Base-by-base conservation (phyloP, 2,888 invertebrate species). In the Phragmatobia fuliginosa region DNA sequence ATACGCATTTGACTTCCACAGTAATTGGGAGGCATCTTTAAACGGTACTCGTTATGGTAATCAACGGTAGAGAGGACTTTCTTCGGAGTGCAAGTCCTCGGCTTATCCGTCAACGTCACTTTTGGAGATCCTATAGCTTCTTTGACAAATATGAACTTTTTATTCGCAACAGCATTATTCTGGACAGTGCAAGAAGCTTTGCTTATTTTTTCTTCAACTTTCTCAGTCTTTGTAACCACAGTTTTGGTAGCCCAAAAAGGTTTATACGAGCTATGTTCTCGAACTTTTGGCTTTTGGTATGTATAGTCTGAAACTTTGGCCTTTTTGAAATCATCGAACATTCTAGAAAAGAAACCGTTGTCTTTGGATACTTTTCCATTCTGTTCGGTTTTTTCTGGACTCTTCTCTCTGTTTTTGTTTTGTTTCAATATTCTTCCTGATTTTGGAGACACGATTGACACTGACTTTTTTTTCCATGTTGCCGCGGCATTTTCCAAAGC, bases 231-330 rank as follows among this genome's bases (percentile, higher is more conserved):
- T 31, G 77, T 41, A 67, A 86, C 76, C 10, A 81, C 82, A 0
- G 91, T 87, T 85, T 87, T 91, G 0, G 90, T 91, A 11, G 93
- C 92, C 94, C 93, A 94, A 79, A 93, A 91, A 0, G 92, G 91
- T 80, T 88, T 92, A 79, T 93, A 92, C 21, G 85, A 85, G 70
- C 92, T 92, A 70, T 91, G 83, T 66, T 84, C 85, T 2, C 92
- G 83, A 0, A 92, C 85, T 72, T 87, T 90, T 1, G 92, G 83
- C 67, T 87, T 90, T 67, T 90, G 88, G 72, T 92, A 92, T 4
- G 91, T 87, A 45, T 84, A 92, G 80, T 94, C 94, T 0, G 93
- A 88, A 0, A 94, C 89, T 85, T 90, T 93, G 0, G 88, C 85
- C 63, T 87, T 91, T 73, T 88, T 91, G 63, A 92, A 89, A 68